Evolutionary conservation across 2,888 invertebrate species (phyloP), one percentile per base, ranked within the genome.

Genomic region (Lottia gigantea): DNA sequence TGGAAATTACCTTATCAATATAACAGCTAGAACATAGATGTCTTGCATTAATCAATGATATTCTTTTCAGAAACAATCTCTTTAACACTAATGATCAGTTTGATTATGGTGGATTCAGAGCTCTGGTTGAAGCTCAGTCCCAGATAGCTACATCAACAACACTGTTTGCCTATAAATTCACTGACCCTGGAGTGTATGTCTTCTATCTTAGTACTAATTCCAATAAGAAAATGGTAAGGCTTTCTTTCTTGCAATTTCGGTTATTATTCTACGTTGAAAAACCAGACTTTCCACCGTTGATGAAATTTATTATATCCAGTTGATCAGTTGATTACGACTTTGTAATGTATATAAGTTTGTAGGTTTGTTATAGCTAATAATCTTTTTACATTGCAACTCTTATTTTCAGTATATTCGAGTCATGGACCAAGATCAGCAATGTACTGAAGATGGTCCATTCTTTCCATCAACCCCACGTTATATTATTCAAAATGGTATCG

Each of bases 31-130:
- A 31, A 4, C 11, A 8, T 8, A 40, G 6, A 40, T 40, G 40
- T 40, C 40, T 8, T 11, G 11, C 11, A 40, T 40, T 6, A 40
- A 40, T 31, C 3, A 31, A 31, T 31, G 31, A 31, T 31, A 31
- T 40, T 46, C 49, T n/a, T 71, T 74, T 46, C 80, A 86, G 87
- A 65, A 82, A 87, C 74, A 87, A 87, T 73, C 72, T 87, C 64
- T 86, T 81, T 78, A 87, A 87, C 80, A 87, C 86, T 8, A 87
- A 87, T 73, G 77, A 73, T 16, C 71, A 84, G 68, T 87, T 87
- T 80, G 87, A 87, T 76, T 87, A 86, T 61, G 86, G 87, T 11
- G 87, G 86, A 0, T 87, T 87, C 83, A 77, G 87, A 19, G 76
- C 80, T 16, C 71, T 86, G 68, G 76, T 82, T 0, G 86, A 86